Evolutionary conservation across 2,113 vertebrate species (phyloP).

Genomic region (Rhabdomys dilectus): DNA sequence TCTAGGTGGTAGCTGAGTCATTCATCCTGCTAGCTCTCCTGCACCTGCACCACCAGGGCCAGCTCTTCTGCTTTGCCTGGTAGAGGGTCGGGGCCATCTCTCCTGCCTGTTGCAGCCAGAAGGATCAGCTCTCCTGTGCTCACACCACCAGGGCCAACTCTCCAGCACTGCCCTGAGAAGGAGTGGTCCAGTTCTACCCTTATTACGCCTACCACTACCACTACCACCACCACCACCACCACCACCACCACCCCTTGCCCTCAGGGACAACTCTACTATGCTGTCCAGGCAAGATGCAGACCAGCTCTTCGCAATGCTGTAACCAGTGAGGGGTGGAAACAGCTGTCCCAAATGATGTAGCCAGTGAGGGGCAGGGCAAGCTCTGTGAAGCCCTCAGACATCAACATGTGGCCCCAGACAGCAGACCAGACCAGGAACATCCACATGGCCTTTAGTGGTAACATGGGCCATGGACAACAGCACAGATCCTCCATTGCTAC

Average conservation of each 20-base stretch:
- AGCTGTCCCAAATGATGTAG: not conserved
- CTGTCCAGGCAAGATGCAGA: not conserved
- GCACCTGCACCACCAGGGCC: not conserved
- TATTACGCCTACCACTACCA: too few relatives aligned
- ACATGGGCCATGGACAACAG: not conserved
- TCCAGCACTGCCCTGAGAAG: too few relatives aligned
- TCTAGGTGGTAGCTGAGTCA: not conserved
- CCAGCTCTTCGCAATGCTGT: not conserved
- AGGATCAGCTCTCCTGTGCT: not conserved
- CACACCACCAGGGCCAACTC: not conserved
- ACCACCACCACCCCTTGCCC: not conserved
- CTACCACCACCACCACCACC: too few relatives aligned
- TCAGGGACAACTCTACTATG: not conserved
- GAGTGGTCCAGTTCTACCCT: too few relatives aligned
- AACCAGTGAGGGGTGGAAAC: not conserved
- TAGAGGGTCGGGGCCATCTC: not conserved
- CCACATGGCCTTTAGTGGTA: not conserved
- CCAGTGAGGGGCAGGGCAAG: not conserved
- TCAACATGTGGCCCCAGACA: not conserved
- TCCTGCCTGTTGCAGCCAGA: too few relatives aligned
- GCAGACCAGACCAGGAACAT: not conserved
- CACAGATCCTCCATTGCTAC: not conserved
- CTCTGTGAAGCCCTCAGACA: not conserved
- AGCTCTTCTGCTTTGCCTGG: not conserved
- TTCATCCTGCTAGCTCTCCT: not conserved